Conservation (phyloP, 2,113 vertebrate species). For the Clarias gariepinus region DNA sequence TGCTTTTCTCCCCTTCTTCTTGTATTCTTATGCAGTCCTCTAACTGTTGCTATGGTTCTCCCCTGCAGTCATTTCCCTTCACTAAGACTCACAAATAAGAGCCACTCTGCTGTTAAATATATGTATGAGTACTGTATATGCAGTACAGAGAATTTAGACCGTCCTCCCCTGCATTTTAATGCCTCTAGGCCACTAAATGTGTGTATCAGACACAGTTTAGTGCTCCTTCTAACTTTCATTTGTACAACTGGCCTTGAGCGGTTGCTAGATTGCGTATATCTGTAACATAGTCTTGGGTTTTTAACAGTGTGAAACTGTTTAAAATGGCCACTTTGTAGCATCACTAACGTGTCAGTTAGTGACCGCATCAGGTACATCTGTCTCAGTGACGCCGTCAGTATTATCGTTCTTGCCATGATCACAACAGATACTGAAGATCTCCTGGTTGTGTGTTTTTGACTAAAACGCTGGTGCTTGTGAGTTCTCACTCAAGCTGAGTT, state of each 20-base stretch:
- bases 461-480: too few species aligned
- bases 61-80: neutral
- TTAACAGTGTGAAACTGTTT: neutral
- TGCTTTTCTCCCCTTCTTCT: neutral
- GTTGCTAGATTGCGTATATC: neutral
- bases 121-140: constrained; percentile 18
- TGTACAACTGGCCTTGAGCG: neutral
- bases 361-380: neutral
- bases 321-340: neutral
- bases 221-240: neutral
- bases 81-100: neutral
- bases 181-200: neutral
- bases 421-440: neutral
- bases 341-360: neutral
- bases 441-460: neutral
- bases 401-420: neutral
- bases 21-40: neutral
- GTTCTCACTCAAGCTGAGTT: neutral
- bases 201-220: neutral
- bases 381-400: neutral
- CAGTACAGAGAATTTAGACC: neutral
- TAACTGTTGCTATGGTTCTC: neutral
- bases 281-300: neutral
- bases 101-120: constrained; percentile 13
- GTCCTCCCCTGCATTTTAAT: neutral